Evolutionary conservation across 92 coral and sea anemone genomes (phyloP).

Genomic region (Diadumene lineata): DNA sequence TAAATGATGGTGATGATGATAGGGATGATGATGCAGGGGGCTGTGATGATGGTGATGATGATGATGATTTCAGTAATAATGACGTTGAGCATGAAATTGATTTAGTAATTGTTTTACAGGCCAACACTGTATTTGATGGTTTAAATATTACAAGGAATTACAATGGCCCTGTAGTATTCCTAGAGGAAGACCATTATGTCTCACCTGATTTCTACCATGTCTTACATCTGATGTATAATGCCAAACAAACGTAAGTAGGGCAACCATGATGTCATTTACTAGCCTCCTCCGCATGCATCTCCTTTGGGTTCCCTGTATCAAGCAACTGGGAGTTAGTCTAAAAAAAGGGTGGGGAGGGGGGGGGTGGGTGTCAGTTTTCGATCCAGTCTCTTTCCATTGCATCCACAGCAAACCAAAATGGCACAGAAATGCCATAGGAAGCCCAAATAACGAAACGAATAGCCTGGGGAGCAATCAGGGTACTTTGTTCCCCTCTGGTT

Average conservation of each 20-base stretch:
- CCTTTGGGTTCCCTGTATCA: too few relatives aligned
- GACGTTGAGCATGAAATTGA: not conserved
- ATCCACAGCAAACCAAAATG: too few relatives aligned
- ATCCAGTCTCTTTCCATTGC: too few relatives aligned
- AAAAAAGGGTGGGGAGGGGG: too few relatives aligned
- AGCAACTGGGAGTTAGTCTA: too few relatives aligned
- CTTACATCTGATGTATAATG: constrained; percentile 55
- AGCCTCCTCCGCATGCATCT: too few relatives aligned
- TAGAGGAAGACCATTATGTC: constrained; percentile 95
- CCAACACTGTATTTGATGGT: constrained; percentile 77
- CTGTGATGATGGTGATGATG: not conserved
- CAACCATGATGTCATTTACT: too few relatives aligned
- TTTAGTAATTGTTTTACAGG: constrained; percentile 30
- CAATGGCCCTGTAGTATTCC: constrained; percentile 86
- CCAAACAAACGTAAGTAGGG: constrained; percentile 67
- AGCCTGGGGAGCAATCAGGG: too few relatives aligned
- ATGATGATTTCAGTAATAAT: not conserved
- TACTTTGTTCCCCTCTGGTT: too few relatives aligned
- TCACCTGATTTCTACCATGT: constrained; percentile 93
- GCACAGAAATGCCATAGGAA: too few relatives aligned
- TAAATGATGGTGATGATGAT: not conserved
- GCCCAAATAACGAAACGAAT: too few relatives aligned
- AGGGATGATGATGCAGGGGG: not conserved
- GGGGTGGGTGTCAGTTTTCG: too few relatives aligned
- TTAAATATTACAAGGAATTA: constrained; percentile 70